A percentile compares a stretch with the other conserved stretches of the same genome.
Evolutionary conservation across 2,888 invertebrate species (phyloP).

Genomic region (Hyposoter didymator): DNA sequence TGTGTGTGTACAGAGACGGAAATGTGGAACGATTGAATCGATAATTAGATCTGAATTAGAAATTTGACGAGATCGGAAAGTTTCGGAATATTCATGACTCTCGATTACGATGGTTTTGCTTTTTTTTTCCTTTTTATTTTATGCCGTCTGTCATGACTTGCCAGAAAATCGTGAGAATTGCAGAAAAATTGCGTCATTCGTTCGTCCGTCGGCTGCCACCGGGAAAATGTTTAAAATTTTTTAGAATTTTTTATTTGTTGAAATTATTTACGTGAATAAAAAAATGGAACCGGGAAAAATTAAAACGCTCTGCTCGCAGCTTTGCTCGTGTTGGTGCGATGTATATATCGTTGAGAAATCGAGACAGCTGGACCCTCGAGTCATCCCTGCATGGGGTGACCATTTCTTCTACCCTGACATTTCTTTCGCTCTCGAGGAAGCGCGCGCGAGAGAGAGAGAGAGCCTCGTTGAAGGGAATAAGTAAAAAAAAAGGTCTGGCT

Average conservation of each 20-base stretch:
- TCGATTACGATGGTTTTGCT: neutral
- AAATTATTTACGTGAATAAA: too few species aligned
- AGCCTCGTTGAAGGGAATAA: constrained; percentile 10
- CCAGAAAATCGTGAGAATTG: neutral
- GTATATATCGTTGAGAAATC: constrained; percentile 55
- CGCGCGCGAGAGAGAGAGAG: neutral
- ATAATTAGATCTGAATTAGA: constrained; percentile 53
- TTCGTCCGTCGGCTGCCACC: too few species aligned
- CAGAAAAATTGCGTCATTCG: neutral
- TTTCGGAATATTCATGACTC: constrained; percentile 49
- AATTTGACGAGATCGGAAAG: constrained; percentile 47
- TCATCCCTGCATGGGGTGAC: constrained; percentile 67
- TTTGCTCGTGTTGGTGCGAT: too few species aligned
- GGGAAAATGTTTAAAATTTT: too few species aligned
- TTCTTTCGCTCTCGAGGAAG: constrained; percentile 7
- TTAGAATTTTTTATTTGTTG: too few species aligned
- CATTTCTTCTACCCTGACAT: constrained; percentile 54
- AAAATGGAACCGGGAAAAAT: too few species aligned
- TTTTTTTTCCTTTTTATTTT: neutral
- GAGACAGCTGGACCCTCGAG: constrained; percentile 66
- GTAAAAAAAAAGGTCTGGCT: constrained; percentile 27
- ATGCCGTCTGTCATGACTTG: neutral
- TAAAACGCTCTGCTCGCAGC: too few species aligned
- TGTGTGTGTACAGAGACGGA: constrained; percentile 15
- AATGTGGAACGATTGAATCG: constrained; percentile 50